phyloP scores from a whole-genome alignment of 1,140 invertebrate species.

The Amphibalanus amphitrite region DNA sequence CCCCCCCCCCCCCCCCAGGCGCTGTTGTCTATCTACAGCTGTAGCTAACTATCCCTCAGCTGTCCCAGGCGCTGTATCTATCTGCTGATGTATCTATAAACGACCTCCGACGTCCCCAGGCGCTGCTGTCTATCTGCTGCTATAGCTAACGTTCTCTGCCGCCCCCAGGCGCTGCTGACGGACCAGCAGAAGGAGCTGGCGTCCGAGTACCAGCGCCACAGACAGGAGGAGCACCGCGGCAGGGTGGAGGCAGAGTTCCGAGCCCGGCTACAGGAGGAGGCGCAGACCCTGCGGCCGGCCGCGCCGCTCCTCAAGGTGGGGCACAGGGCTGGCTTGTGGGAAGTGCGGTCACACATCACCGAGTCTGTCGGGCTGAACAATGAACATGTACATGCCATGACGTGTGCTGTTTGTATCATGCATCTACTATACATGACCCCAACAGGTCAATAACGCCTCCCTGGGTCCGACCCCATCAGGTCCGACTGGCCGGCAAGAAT shows the following conservation, averaged over 20 bases:
- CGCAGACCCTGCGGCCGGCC: not conserved
- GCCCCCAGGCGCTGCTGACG: not conserved
- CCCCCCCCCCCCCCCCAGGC: no score
- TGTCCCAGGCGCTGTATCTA: not conserved
- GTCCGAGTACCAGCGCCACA: not conserved
- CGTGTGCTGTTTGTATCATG: no score
- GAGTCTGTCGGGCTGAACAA: no score
- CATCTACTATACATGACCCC: no score
- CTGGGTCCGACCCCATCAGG: not conserved
- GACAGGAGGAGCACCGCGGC: not conserved
- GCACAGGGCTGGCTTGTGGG: no score
- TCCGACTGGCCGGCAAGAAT: not conserved
- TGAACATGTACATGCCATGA: no score
- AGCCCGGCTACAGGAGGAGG: not conserved
- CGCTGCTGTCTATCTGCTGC: no score
- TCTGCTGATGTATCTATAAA: not conserved
- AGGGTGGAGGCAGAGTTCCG: not conserved
- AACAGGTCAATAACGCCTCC: not conserved
- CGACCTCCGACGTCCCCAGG: not conserved
- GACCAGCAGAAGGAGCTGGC: not conserved
- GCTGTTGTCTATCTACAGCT: no score
- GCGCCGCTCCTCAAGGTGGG: constrained; percentile 2
- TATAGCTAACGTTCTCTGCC: no score
- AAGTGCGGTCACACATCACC: no score
- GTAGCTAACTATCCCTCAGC: not conserved